A percentile compares a stretch with the other conserved stretches of the same genome.
These are phyloP conservation scores for Progne subis DNA, from an alignment of 2,113 vertebrate species.

Conservation along the genomic window DNA sequence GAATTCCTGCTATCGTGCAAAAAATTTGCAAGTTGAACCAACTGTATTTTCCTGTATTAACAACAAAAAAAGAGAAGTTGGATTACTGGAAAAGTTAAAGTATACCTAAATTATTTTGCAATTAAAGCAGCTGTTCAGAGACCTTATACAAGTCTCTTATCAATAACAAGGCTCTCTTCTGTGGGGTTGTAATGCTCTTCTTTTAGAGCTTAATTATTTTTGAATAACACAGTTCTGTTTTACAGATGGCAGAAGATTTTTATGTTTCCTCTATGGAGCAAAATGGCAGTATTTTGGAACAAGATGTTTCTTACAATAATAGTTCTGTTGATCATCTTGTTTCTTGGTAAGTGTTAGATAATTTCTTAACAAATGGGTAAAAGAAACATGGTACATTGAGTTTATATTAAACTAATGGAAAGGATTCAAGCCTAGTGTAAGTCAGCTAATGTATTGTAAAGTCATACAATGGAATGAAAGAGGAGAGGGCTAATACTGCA, in stretches of 20 bases:
- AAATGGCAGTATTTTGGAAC: constrained; percentile 88
- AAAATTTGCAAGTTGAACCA: neutral
- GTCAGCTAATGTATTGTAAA: neutral
- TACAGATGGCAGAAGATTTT: constrained; percentile 91
- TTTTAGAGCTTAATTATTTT: neutral
- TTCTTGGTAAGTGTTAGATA: constrained; percentile 83
- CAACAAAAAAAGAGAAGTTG: neutral
- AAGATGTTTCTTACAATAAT: constrained; percentile 93
- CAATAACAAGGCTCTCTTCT: neutral
- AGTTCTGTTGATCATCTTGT: constrained; percentile 88
- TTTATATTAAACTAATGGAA: neutral
- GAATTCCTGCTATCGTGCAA: neutral
- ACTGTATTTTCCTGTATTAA: neutral
- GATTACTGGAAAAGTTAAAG: neutral
- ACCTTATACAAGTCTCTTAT: neutral
- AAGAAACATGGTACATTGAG: neutral
- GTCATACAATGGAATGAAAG: neutral
- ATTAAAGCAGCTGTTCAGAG: neutral
- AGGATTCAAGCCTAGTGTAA: neutral
- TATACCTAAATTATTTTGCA: neutral
- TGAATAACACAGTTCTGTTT: constrained; percentile 45
- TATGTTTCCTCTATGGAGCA: constrained; percentile 85
- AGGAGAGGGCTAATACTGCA: neutral
- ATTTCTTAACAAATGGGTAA: neutral
- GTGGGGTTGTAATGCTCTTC: neutral